Evolutionary conservation across 2,113 vertebrate species (phyloP).

Genomic region (Percina caprodes): DNA sequence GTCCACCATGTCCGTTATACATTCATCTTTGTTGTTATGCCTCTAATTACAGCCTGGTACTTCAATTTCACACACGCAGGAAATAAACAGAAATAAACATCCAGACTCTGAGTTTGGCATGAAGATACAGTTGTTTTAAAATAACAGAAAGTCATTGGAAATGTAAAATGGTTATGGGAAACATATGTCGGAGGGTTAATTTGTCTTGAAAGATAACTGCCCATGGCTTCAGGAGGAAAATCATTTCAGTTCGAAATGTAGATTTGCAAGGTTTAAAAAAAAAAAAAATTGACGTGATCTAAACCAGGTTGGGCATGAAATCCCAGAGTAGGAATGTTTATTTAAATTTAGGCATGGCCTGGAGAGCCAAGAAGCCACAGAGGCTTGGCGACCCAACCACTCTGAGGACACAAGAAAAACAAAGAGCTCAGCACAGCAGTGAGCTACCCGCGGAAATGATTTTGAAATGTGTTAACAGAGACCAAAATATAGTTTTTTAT

Average conservation of each 20-base stretch:
- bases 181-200: conserved; percentile 73
- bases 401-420: conserved; percentile 24
- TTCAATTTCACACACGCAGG: conserved; percentile 52
- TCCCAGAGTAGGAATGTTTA: conserved; percentile 63
- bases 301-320: conserved; percentile 77
- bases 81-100: conserved; percentile 73
- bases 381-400: conserved; percentile 25
- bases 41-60: conserved; percentile 26
- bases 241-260: conserved; percentile 54
- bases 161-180: conserved; percentile 74
- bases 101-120: conserved; percentile 53
- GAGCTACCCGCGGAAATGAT: background rate
- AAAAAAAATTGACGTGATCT: conserved; percentile 56
- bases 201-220: conserved; percentile 75
- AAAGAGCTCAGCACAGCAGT: background rate
- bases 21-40: conserved; percentile 23
- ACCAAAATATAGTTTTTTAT: fast-evolving
- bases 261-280: conserved; percentile 52
- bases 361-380: conserved; percentile 34
- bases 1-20: conserved; percentile 7
- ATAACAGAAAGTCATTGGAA: conserved; percentile 63
- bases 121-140: conserved; percentile 37
- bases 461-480: background rate
- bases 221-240: conserved; percentile 57
- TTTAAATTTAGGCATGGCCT: conserved; percentile 55